Conservation (phyloP, 2,797 vertebrate species). For the Cryptoblepharus egeriae region DNA sequence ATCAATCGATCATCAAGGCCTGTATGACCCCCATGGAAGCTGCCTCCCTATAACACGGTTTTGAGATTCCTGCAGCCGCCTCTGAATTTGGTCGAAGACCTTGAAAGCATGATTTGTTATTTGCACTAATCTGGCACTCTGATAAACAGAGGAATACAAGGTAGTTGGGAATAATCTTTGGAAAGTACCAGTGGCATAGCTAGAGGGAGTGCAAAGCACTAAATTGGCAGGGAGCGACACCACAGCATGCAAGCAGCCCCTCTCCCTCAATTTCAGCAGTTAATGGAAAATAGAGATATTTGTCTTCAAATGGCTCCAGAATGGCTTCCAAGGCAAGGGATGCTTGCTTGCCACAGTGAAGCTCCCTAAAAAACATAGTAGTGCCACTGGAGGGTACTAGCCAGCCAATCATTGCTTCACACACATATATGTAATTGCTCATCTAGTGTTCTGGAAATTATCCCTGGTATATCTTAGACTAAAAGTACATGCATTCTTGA, state of each 20-base stretch:
- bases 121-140: neutral
- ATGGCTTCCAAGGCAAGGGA: no score
- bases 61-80: neutral
- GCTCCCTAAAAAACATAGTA: no score
- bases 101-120: neutral
- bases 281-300: no score
- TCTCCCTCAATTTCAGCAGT: no score
- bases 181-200: no score
- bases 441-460: neutral
- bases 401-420: neutral
- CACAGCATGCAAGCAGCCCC: no score
- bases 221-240: no score
- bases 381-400: neutral
- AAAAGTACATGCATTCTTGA: neutral
- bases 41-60: neutral
- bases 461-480: neutral
- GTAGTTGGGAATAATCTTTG: neutral
- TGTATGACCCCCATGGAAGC: conserved; percentile 2
- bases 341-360: no score
- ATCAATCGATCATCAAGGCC: neutral
- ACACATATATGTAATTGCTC: neutral
- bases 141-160: neutral
- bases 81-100: neutral
- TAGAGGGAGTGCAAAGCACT: no score
- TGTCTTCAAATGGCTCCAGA: no score